Percentiles rank a stretch among this genome's conserved stretches.
phyloP scores from a whole-genome alignment of 2,113 vertebrate genomes.

The Pheucticus melanocephalus region DNA sequence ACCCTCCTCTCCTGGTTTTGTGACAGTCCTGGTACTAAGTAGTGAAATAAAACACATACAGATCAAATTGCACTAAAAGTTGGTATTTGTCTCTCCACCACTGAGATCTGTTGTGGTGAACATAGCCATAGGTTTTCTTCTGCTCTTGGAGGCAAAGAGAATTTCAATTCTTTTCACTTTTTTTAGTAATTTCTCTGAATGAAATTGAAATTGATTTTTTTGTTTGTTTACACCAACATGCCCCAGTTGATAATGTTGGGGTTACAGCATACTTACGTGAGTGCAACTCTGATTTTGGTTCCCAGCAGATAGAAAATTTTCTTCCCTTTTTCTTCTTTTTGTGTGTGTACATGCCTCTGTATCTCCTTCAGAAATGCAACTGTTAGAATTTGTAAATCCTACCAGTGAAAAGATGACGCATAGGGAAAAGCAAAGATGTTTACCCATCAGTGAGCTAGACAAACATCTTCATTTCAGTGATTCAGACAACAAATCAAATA shows the following conservation, averaged over 20 bases:
- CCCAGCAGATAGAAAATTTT: neutral
- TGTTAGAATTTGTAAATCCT: neutral
- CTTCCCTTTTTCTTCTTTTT: neutral
- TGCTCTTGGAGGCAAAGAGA: neutral
- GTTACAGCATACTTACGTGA: neutral
- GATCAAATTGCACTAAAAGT: neutral
- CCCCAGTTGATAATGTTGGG: neutral
- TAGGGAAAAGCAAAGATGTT: conserved; percentile 3
- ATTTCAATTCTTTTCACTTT: neutral
- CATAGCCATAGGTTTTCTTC: neutral
- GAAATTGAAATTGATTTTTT: neutral
- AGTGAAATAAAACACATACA: neutral
- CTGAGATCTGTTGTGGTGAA: neutral
- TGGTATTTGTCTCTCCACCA: neutral
- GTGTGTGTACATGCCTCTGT: neutral
- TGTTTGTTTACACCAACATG: neutral
- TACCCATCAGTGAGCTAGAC: neutral
- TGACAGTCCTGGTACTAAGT: neutral
- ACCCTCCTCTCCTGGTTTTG: neutral
- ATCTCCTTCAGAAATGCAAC: neutral
- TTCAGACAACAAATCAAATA: conserved; percentile 19
- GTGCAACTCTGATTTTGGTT: neutral
- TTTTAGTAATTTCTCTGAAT: neutral
- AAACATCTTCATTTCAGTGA: conserved; percentile 27
- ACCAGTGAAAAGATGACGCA: neutral